Evolutionary conservation across 35 echinoderm and acorn worm species (phyloP).

Genomic region (Acanthaster planci): DNA sequence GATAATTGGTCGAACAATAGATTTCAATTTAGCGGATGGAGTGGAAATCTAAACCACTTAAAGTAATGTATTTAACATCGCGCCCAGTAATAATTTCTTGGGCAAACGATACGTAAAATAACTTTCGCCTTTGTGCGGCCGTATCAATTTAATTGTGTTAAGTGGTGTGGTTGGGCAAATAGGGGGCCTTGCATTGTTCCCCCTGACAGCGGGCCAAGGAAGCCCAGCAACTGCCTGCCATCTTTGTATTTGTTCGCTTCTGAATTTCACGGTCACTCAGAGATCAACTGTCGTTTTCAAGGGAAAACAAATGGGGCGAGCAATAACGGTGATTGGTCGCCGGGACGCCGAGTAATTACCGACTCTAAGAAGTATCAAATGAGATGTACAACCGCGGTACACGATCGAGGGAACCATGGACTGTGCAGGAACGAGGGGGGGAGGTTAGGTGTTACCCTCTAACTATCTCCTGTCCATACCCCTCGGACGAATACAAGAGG

Average conservation of each 20-base stretch:
- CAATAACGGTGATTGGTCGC: slow-evolving; percentile 13
- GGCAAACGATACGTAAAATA: slow-evolving; percentile 78
- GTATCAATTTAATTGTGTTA: slow-evolving; percentile 80
- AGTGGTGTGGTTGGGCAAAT: slow-evolving; percentile 50
- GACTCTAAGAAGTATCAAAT: slow-evolving; percentile 13
- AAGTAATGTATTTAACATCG: slow-evolving; percentile 87
- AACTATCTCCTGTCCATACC: too few relatives aligned
- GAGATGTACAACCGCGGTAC: background rate
- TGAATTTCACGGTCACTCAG: slow-evolving; percentile 8
- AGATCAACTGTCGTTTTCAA: slow-evolving; percentile 24
- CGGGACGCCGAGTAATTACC: background rate
- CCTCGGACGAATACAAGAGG: too few relatives aligned
- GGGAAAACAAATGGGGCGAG: slow-evolving; percentile 33
- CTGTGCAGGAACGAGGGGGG: background rate
- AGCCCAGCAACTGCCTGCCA: background rate
- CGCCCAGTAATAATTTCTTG: slow-evolving; percentile 81
- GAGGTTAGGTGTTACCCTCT: too few relatives aligned
- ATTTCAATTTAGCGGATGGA: slow-evolving; percentile 79
- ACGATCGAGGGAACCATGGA: background rate
- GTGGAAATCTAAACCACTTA: slow-evolving; percentile 81
- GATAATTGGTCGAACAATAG: slow-evolving; percentile 76
- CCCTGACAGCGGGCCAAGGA: background rate
- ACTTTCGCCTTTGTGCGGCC: slow-evolving; percentile 44
- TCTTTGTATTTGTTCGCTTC: slow-evolving; percentile 11
- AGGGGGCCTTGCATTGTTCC: slow-evolving; percentile 4